These are phyloP conservation scores for Coenonympha arcania DNA, from an alignment of 2,888 invertebrate genomes.

Conservation along the genomic window DNA sequence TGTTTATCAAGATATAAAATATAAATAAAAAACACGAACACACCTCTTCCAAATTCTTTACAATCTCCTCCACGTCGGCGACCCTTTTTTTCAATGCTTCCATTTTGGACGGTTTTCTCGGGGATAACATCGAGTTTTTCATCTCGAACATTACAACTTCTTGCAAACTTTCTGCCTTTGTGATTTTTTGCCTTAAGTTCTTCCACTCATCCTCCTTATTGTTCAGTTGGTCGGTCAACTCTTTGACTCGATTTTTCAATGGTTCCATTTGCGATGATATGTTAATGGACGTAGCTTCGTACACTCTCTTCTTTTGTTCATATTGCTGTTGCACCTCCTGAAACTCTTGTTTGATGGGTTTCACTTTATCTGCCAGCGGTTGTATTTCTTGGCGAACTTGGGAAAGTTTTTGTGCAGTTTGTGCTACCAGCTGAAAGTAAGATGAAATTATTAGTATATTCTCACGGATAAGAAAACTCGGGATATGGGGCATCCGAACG, in stretches of 20 bases:
- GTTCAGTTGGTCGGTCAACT: slow-evolving; percentile 68
- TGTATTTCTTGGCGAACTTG: slow-evolving; percentile 67
- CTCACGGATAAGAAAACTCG: too few species aligned
- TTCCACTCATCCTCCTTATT: slow-evolving; percentile 72
- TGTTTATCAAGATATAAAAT: too few species aligned
- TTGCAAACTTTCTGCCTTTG: slow-evolving; percentile 71
- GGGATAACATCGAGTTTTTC: slow-evolving; percentile 69
- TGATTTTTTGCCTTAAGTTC: slow-evolving; percentile 69
- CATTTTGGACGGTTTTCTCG: slow-evolving; percentile 70
- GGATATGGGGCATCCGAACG: too few species aligned
- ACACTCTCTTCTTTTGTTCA: slow-evolving; percentile 79
- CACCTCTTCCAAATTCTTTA: slow-evolving; percentile 58
- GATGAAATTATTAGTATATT: background rate
- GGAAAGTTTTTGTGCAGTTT: slow-evolving; percentile 74
- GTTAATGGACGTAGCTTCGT: slow-evolving; percentile 77
- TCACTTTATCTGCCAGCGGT: slow-evolving; percentile 69
- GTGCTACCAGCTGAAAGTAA: slow-evolving; percentile 70
- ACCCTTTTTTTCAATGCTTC: slow-evolving; percentile 77
- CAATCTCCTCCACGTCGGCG: slow-evolving; percentile 73
- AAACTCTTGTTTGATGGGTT: slow-evolving; percentile 78
- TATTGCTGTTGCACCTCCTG: slow-evolving; percentile 78
- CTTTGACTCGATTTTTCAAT: slow-evolving; percentile 69
- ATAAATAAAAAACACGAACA: too few species aligned
- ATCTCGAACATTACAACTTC: slow-evolving; percentile 69
- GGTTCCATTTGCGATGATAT: slow-evolving; percentile 73